Conservation (phyloP, 2,888 invertebrate genomes). For the Nemotelus nigrinus region DNA sequence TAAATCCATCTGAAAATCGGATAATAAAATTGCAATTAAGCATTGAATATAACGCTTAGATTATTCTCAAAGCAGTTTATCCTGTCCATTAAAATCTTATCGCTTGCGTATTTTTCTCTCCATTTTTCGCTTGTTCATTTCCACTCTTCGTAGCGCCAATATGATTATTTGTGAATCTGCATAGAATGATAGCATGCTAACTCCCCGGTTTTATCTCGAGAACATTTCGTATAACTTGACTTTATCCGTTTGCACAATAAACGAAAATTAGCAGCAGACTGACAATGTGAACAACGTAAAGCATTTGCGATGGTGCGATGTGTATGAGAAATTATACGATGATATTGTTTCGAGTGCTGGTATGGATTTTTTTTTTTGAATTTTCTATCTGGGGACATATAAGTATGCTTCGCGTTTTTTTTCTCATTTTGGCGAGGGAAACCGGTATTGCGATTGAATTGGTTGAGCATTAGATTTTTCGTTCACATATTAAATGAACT, state of each 20-base stretch:
- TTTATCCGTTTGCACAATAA: constrained; percentile 23
- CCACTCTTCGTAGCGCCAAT: background rate
- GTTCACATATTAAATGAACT: no score
- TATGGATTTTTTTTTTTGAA: no score
- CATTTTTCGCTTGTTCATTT: background rate
- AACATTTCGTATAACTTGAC: constrained; percentile 8
- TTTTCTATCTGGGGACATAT: no score
- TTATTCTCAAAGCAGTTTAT: constrained; percentile 8
- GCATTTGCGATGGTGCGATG: no score
- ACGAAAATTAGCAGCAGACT: constrained; percentile 7
- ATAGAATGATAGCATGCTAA: background rate
- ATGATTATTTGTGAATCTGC: constrained; percentile 18
- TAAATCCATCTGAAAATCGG: constrained; percentile 8
- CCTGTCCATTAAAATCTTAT: constrained; percentile 10
- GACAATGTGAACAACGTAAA: no score
- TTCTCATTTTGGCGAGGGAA: no score
- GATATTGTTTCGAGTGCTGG: no score
- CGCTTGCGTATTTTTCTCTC: background rate
- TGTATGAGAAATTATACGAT: no score
- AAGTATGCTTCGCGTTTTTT: no score
- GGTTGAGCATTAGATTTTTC: no score
- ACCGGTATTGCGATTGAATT: no score
- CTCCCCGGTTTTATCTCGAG: background rate
- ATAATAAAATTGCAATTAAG: constrained; percentile 8
- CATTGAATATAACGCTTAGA: background rate